Evolutionary conservation across 2,888 invertebrate genomes (phyloP), one percentile per base, ranked within the genome.

Genomic region (Callyntrura guangdongensis): DNA sequence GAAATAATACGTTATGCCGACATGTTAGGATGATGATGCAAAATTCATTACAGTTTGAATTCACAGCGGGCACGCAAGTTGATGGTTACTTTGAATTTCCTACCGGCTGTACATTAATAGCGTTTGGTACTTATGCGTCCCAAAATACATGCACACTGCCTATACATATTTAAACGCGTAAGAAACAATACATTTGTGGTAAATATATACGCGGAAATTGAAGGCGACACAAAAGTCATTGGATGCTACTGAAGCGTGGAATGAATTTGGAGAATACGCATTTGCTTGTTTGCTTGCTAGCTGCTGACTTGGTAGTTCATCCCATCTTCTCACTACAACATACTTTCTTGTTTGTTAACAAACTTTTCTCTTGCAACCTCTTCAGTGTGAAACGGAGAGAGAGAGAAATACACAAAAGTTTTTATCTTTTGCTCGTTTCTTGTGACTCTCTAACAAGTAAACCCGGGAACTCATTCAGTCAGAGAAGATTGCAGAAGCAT

Each of bases 221-320:
- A 91, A 92, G 91, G 92, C 91, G 91, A 92, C 92, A 92, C 74
- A 82, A 89, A 92, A 91, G 89, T 92, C 92, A 90, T 92, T 92
- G 83, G 92, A 77, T 79, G 59, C 85, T 92, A 89, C 81, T 92
- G 91, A 91, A 92, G 91, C 92, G 92, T 92, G 92, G 92, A 92
- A 92, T 91, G 92, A 92, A 92, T 86, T 92, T 89, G 69, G 90
- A 92, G 88, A 90, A 90, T 45, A 56, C n/a, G 17, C 22, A 22
- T 45, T 74, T 74, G 14, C 36, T 11, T 72, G 36, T 9, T 22
- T 67, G 72, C 25, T 6, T 36, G 67, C 49, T 67, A 11, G 53
- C 83, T 64, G 56, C 17, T 59, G 59, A 12, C 64, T 64, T 12
- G 11, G 64, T 25, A 25, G 64, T 12, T 47, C 25, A 69, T 53